phyloP scores from a whole-genome alignment of 2,888 invertebrate species.

The Tiliacea citrago region DNA sequence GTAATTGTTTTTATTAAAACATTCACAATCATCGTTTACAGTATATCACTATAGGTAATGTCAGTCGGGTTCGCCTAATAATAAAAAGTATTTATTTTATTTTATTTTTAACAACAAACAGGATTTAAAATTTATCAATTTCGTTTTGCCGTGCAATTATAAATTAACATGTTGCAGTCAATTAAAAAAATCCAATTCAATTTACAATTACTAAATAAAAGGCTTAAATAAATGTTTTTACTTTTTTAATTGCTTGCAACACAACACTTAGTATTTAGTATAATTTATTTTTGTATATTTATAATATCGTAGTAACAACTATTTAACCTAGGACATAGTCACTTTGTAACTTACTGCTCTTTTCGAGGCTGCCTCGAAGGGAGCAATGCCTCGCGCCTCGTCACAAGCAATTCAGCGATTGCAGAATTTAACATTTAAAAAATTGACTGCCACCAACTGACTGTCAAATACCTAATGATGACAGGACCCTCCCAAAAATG shows the following conservation, averaged over 20 bases:
- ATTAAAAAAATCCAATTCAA: conserved; percentile 54
- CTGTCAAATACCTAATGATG: conserved; percentile 25
- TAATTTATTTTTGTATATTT: conserved; percentile 60
- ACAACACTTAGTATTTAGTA: conserved; percentile 50
- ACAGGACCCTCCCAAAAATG: neutral
- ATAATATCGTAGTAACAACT: conserved; percentile 63
- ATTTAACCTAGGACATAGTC: conserved; percentile 52
- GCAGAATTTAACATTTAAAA: conserved; percentile 32
- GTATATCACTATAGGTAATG: conserved; percentile 74
- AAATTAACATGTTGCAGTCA: conserved; percentile 63
- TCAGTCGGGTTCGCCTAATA: conserved; percentile 83
- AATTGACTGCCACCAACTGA: conserved; percentile 49
- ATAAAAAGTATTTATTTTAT: conserved; percentile 68
- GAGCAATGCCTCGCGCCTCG: conserved; percentile 28
- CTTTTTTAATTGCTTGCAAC: conserved; percentile 68
- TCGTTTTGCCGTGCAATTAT: conserved; percentile 55
- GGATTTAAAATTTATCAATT: conserved; percentile 68
- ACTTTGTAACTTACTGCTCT: conserved; percentile 63
- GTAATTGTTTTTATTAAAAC: conserved; percentile 79
- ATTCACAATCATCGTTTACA: conserved; percentile 80
- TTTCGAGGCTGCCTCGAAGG: conserved; percentile 30
- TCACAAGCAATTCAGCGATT: conserved; percentile 29
- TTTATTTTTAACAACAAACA: conserved; percentile 76
- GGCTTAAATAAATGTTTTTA: conserved; percentile 22
- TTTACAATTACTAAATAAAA: conserved; percentile 34